Percentiles rank a stretch among this genome's conserved stretches.
phyloP scores from a whole-genome alignment of 2,888 invertebrate species.

The Ectobius pallidus region DNA sequence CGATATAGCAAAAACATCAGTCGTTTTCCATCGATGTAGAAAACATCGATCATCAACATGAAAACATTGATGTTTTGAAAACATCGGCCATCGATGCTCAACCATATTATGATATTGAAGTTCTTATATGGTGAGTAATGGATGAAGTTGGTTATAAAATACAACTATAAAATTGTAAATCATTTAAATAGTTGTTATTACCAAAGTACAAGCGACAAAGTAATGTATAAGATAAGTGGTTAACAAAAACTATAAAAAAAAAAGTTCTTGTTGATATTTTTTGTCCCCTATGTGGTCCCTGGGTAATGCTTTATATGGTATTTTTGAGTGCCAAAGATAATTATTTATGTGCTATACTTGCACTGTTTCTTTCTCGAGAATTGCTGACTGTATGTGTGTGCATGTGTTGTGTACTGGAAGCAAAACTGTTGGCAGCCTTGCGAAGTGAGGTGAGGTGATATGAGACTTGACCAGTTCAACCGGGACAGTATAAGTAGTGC shows the following conservation, averaged over 20 bases:
- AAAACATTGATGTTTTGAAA: no score
- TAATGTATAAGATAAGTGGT: background rate
- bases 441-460: background rate
- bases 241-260: background rate
- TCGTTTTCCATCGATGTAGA: no score
- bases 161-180: conserved; percentile 25
- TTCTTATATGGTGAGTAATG: background rate
- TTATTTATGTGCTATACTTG: conserved; percentile 37
- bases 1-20: no score
- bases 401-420: conserved; percentile 13
- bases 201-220: conserved; percentile 20
- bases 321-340: conserved; percentile 44
- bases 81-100: no score
- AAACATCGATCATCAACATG: no score
- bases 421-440: background rate
- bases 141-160: conserved; percentile 12
- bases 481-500: background rate
- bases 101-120: background rate
- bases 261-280: conserved; percentile 6
- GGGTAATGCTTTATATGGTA: conserved; percentile 41
- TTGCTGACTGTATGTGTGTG: conserved; percentile 15
- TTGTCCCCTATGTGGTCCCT: conserved; percentile 29
- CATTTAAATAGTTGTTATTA: conserved; percentile 27
- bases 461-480: no score
- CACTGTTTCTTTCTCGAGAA: conserved; percentile 21